phyloP scores from a whole-genome alignment of 2,888 invertebrate species.

The Rhamnusium bicolor region DNA sequence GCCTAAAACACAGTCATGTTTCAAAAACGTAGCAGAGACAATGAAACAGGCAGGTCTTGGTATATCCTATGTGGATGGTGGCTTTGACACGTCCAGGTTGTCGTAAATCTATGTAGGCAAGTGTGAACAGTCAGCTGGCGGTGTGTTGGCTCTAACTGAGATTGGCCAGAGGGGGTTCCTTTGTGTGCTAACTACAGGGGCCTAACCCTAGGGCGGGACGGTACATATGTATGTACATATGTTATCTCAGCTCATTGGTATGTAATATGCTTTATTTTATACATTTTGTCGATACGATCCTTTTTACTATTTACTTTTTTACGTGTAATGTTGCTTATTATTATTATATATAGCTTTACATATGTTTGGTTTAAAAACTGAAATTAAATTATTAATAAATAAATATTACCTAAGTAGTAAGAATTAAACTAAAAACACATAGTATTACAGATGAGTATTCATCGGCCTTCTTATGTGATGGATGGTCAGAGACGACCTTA shows the following conservation, averaged over 20 bases:
- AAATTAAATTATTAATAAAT: too few species aligned
- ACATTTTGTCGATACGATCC: not conserved
- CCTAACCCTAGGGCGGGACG: conserved; percentile 66
- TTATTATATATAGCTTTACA: too few species aligned
- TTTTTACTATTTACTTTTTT: not conserved
- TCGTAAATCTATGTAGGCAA: conserved; percentile 51
- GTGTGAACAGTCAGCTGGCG: conserved; percentile 67
- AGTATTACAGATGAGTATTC: too few species aligned
- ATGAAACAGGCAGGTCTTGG: conserved; percentile 38
- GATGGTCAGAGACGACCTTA: too few species aligned
- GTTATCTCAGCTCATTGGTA: conserved; percentile 7
- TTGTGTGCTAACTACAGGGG: conserved; percentile 68
- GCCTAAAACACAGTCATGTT: conserved; percentile 40
- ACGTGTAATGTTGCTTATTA: too few species aligned
- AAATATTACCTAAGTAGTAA: too few species aligned
- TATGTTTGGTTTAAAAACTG: too few species aligned
- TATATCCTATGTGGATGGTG: conserved; percentile 26
- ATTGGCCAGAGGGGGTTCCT: conserved; percentile 66
- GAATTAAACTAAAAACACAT: too few species aligned
- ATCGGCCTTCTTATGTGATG: too few species aligned
- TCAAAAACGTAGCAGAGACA: conserved; percentile 36
- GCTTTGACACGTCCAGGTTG: conserved; percentile 23
- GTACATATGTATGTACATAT: conserved; percentile 56
- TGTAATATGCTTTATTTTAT: not conserved
- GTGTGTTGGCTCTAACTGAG: conserved; percentile 57